A percentile compares a stretch with the other conserved stretches of the same genome.
Conservation (phyloP, 2,797 vertebrate genomes). For the Acrossocheilus wenchowensis region DNA sequence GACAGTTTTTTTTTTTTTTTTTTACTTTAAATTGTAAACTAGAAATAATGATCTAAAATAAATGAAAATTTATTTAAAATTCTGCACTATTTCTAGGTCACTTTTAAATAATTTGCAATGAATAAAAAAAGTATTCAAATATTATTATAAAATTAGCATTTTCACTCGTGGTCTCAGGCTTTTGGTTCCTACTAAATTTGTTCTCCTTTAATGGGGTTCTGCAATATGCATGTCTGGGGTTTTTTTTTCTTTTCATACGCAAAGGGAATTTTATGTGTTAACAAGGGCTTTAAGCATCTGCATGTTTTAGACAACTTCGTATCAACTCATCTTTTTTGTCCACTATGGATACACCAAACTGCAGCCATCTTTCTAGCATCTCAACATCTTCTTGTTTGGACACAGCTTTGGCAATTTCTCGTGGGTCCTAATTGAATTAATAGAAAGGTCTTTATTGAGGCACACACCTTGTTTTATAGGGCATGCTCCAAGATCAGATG, state of each 20-base stretch:
- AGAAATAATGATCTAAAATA: neutral
- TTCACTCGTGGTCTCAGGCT: neutral
- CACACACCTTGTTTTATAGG: conserved; percentile 78
- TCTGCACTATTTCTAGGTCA: no score
- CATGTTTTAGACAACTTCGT: conserved; percentile 22
- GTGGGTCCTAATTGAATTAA: neutral
- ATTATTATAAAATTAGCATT: neutral
- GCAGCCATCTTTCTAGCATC: neutral
- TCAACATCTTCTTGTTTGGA: neutral
- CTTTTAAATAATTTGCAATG: no score
- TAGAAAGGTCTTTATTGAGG: conserved; percentile 64
- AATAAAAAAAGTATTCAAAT: neutral
- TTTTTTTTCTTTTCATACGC: neutral
- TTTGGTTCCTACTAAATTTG: neutral
- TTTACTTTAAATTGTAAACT: neutral
- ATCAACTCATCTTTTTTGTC: neutral
- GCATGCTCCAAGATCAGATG: conserved; percentile 79
- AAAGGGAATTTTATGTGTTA: neutral
- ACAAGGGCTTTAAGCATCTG: conserved; percentile 12
- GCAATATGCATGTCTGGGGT: neutral
- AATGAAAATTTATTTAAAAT: neutral
- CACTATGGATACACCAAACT: neutral
- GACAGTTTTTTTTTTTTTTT: neutral
- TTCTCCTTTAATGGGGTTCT: neutral
- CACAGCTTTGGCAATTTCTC: neutral